Evolutionary conservation across 1,140 invertebrate species (phyloP).

Genomic region (Bombus difficillimus): DNA sequence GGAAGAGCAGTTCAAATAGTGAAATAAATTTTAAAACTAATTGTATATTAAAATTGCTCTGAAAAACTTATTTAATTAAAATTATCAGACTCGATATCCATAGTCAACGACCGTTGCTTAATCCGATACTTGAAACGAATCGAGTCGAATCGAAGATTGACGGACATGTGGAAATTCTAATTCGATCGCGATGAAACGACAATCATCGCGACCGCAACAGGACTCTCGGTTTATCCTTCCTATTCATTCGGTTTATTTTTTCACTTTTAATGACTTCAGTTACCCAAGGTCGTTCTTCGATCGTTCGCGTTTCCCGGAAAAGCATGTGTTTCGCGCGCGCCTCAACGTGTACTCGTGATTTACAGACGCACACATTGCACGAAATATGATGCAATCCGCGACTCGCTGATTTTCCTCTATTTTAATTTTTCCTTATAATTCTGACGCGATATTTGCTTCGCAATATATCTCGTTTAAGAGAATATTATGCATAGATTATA

Average conservation of each 20-base stretch:
- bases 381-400: constrained; percentile 2
- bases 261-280: not conserved
- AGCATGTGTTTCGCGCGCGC: not conserved
- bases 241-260: not conserved
- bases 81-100: not conserved
- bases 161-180: not conserved
- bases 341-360: not conserved
- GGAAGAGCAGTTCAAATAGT: too few species aligned
- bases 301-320: constrained; percentile 12
- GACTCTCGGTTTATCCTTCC: not conserved
- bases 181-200: not conserved
- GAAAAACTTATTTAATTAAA: not conserved
- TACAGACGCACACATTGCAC: not conserved
- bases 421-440: not conserved
- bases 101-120: not conserved
- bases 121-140: not conserved
- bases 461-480: not conserved
- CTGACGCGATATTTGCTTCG: not conserved
- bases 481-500: not conserved
- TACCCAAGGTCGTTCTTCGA: constrained; percentile 2
- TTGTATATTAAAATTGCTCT: too few species aligned
- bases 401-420: not conserved
- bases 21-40: too few species aligned
- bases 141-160: not conserved
- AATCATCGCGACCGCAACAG: not conserved